Conservation (phyloP, 2,888 invertebrate genomes). For the Drosophila subsilvestris region DNA sequence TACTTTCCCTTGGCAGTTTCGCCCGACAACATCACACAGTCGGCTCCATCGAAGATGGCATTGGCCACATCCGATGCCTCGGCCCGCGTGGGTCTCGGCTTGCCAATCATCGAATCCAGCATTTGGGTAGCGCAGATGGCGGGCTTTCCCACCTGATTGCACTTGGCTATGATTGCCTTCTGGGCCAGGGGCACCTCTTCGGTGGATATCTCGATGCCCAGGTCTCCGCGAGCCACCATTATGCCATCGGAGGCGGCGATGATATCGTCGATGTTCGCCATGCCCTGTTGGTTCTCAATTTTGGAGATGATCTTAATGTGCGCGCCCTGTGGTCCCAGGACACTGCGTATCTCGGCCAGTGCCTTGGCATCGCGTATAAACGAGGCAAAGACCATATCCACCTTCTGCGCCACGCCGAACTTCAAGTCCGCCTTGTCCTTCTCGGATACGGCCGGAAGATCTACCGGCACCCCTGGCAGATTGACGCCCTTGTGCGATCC, state of each 20-base stretch:
- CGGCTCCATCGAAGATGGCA: slow-evolving; percentile 98
- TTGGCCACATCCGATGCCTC: slow-evolving; percentile 99
- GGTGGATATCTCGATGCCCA: slow-evolving; percentile 98
- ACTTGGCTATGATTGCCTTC: slow-evolving; percentile 97
- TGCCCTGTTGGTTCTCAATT: slow-evolving; percentile 99
- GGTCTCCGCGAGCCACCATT: slow-evolving; percentile 98
- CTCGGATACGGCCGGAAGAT: slow-evolving; percentile 97
- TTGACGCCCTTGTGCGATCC: slow-evolving; percentile 99
- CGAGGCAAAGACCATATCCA: slow-evolving; percentile 98
- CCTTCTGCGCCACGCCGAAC: slow-evolving; percentile 94
- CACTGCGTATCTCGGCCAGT: slow-evolving; percentile 91
- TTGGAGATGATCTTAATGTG: slow-evolving; percentile 98
- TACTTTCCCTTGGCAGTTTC: slow-evolving; percentile 99
- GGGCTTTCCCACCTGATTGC: slow-evolving; percentile 97
- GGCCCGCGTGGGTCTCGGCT: slow-evolving; percentile 97
- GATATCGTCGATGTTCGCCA: slow-evolving; percentile 96
- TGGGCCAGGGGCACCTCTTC: slow-evolving; percentile 98
- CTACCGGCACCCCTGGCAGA: slow-evolving; percentile 96
- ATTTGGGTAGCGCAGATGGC: slow-evolving; percentile 99
- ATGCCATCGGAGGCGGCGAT: slow-evolving; percentile 97
- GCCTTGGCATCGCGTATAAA: slow-evolving; percentile 96
- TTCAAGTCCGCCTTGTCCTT: slow-evolving; percentile 95
- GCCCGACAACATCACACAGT: slow-evolving; percentile 99
- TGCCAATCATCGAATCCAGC: slow-evolving; percentile 98
- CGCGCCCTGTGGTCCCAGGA: slow-evolving; percentile 94